Evolutionary conservation across 2,888 invertebrate genomes (phyloP), one percentile per base, ranked within the genome.

Genomic region (Alcis repandata): DNA sequence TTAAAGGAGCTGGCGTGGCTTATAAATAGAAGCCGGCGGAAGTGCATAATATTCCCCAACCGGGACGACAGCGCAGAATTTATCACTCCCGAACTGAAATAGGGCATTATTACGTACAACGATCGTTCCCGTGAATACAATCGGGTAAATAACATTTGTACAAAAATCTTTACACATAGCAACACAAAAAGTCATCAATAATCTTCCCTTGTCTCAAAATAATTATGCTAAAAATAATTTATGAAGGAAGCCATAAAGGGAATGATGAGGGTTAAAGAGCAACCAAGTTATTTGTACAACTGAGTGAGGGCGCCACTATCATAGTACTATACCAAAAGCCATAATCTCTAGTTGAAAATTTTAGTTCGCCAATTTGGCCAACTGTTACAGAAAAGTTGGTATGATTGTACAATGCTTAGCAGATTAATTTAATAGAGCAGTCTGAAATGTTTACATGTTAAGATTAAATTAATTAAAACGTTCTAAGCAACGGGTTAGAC

Each of bases 261-360:
- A 59, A 64, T 17, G 63, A 58, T 19, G 59, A 48, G 59, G 63
- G 63, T 64, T 49, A 40, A 38, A 20, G 53, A 53, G 27, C 27
- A 10, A 53, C 17, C 17, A 56, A 56, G 13, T 36, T 36, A 20
- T 38, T 19, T 27, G 0, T 10, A 20, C 0, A 36, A 17, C n/a
- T 20, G 9, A 13, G 1, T 19, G 1, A 9, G 2, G 36, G 36
- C 4, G 36, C 51, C 51, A 51, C 36, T 1, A n/a, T 13, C 13
- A 20, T 7, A 51, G 13, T 15, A 19, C 36, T 13, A 6, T 8
- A 51, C 0, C 36, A n/a, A 20, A 36, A 17, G 4, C 17, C 1
- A 19, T 11, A 8, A 1, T 6, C 1, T 8, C 8, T 13, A 8
- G 7, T 20, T 2, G 8, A 36, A 36, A 20, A 19, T 20, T 13